Evolutionary conservation across 2,797 vertebrate genomes (phyloP).

Genomic region (Myotis myotis): DNA sequence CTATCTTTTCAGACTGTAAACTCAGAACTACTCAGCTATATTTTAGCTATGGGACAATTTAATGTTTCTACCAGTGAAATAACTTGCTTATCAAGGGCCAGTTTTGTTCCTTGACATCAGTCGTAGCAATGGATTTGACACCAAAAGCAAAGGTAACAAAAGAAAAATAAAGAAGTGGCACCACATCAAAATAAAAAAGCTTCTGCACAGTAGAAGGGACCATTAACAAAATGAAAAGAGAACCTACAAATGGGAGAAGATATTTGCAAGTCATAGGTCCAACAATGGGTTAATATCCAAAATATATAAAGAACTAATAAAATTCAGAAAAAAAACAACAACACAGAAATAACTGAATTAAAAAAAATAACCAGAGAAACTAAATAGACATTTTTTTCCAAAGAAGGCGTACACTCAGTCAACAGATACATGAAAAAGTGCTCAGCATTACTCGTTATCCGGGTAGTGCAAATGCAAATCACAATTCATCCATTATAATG

Average conservation of each 20-base stretch:
- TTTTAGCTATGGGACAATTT: background rate
- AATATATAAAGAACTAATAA: background rate
- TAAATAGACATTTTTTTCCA: background rate
- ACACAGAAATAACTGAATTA: background rate
- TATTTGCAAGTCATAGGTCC: background rate
- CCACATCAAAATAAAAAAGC: background rate
- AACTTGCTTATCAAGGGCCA: background rate
- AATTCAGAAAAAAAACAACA: background rate
- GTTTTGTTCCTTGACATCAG: background rate
- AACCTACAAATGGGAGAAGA: background rate
- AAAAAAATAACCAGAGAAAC: background rate
- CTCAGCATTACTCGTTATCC: background rate
- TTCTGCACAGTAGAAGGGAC: background rate
- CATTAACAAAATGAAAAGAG: background rate
- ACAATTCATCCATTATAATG: background rate
- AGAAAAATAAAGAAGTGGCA: background rate
- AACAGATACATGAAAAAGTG: background rate
- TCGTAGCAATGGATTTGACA: background rate
- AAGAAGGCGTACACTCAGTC: background rate
- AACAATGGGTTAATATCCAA: background rate
- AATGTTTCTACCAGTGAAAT: background rate
- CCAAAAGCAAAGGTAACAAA: background rate
- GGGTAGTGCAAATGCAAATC: background rate
- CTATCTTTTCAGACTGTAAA: background rate
- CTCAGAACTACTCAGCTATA: background rate